A percentile compares a stretch with the other conserved stretches of the same genome.
Evolutionary conservation across 2,888 invertebrate genomes (phyloP).

Genomic region (Periphyllus acericola): DNA sequence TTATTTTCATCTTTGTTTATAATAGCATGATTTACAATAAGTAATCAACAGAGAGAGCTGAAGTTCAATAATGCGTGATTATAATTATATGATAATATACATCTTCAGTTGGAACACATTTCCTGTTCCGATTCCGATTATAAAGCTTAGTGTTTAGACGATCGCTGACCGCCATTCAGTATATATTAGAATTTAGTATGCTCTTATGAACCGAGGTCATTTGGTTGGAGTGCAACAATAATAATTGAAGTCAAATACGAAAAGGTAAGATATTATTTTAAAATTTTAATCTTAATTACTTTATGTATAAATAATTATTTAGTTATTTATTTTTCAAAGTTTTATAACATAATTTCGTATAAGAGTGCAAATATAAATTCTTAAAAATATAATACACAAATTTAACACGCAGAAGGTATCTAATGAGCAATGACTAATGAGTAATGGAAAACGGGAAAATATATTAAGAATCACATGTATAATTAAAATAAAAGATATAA

Average conservation of each 20-base stretch:
- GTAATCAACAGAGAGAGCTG: slow-evolving; percentile 29
- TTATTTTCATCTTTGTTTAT: background rate
- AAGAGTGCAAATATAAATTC: too few relatives aligned
- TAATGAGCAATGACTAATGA: too few relatives aligned
- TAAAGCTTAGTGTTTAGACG: background rate
- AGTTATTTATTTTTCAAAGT: too few relatives aligned
- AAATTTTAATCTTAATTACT: background rate
- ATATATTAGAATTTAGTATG: background rate
- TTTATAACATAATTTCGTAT: too few relatives aligned
- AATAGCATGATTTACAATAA: background rate
- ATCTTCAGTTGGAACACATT: slow-evolving; percentile 6
- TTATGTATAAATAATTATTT: too few relatives aligned
- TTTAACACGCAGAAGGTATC: too few relatives aligned
- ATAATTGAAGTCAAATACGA: background rate
- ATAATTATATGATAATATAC: background rate
- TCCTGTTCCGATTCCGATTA: slow-evolving; percentile 20
- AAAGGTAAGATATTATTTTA: background rate
- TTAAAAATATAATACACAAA: too few relatives aligned
- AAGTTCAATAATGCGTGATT: background rate
- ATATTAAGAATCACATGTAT: too few relatives aligned
- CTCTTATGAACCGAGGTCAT: background rate
- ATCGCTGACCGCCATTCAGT: background rate
- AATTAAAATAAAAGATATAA: too few relatives aligned
- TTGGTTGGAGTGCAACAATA: background rate
- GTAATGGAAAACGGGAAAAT: too few relatives aligned